Conservation (phyloP, 2,888 invertebrate genomes). For the Zaprionus obscuricornis region DNA sequence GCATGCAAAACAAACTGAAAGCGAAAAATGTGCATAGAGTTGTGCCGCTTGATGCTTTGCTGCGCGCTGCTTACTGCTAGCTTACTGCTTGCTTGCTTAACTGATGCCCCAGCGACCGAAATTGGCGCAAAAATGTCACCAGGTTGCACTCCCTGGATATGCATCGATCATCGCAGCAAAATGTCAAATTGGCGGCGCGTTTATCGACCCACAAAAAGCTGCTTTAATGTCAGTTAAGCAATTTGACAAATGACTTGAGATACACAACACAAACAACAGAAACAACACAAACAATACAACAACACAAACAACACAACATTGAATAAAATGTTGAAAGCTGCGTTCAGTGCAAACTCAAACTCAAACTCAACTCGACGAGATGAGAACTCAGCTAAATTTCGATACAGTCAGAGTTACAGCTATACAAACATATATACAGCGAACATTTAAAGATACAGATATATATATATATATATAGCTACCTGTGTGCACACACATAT, state of each 20-base stretch:
- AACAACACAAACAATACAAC: slow-evolving; percentile 26
- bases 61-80: slow-evolving; percentile 32
- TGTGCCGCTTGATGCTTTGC: slow-evolving; percentile 38
- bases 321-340: slow-evolving; percentile 54
- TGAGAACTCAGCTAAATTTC: slow-evolving; percentile 22
- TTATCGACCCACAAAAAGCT: slow-evolving; percentile 65
- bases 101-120: slow-evolving; percentile 78
- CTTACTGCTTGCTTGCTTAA: slow-evolving; percentile 58
- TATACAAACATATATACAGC: no score
- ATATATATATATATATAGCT: slow-evolving; percentile 3
- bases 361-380: slow-evolving; percentile 10
- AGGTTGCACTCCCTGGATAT: slow-evolving; percentile 56
- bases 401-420: no score
- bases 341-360: slow-evolving; percentile 39
- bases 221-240: slow-evolving; percentile 76
- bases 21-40: slow-evolving; percentile 71
- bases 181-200: slow-evolving; percentile 69
- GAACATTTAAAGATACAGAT: not conserved
- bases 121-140: slow-evolving; percentile 75
- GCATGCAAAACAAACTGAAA: slow-evolving; percentile 73
- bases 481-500: slow-evolving; percentile 22
- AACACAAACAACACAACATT: slow-evolving; percentile 20
- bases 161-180: slow-evolving; percentile 71
- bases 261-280: slow-evolving; percentile 34
- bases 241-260: slow-evolving; percentile 74